Evolutionary conservation across 2,113 vertebrate species (phyloP).

Genomic region (Zosterops japonicus): DNA sequence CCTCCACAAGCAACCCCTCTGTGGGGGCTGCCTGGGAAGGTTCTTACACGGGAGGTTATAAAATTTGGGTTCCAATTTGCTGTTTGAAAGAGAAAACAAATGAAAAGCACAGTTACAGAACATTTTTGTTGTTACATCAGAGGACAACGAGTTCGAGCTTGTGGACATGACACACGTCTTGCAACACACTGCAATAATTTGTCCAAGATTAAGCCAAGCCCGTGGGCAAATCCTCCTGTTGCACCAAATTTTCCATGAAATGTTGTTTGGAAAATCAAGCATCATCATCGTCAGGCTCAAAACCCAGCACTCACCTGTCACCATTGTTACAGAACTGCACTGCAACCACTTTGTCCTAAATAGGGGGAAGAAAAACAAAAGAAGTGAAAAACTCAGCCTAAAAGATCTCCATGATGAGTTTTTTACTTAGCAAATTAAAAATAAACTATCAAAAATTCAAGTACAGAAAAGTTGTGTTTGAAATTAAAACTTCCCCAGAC

Average conservation of each 20-base stretch:
- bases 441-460: background rate
- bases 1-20: background rate
- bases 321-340: slow-evolving; percentile 97
- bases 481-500: background rate
- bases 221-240: background rate
- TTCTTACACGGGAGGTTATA: background rate
- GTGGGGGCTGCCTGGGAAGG: background rate
- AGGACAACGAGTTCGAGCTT: background rate
- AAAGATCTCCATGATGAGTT: background rate
- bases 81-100: background rate
- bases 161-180: background rate
- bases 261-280: background rate
- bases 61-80: background rate
- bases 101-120: background rate
- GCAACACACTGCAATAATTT: background rate
- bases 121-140: background rate
- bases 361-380: background rate
- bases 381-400: background rate
- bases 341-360: slow-evolving; percentile 94
- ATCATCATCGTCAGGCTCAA: background rate
- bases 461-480: background rate
- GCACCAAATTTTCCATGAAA: background rate
- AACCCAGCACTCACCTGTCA: slow-evolving; percentile 83
- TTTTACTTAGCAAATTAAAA: background rate
- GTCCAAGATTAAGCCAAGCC: background rate